Base-by-base conservation (phyloP, 1,140 invertebrate genomes). In the Monomorium pharaonis region DNA sequence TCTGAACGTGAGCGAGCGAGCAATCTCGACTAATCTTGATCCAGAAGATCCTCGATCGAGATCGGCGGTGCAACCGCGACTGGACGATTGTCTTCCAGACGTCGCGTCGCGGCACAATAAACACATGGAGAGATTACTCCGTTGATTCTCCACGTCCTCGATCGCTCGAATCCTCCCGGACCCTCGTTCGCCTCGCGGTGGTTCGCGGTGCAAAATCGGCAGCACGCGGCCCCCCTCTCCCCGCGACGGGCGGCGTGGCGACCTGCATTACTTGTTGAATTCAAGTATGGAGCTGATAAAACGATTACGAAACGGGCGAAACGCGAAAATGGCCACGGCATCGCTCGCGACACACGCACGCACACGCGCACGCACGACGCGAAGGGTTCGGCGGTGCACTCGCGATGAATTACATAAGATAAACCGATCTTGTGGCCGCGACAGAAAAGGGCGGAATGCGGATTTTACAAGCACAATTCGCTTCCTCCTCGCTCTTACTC, bases 281-380 rank as follows among this genome's bases (percentile, higher is more conserved):
- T 94, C 93, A 94, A 94, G 94, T 94, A 95, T 95, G 94, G 93
- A 93, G 93, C 93, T 94, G 94, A 94, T 93, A 94, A n/a, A n/a
- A 93, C 92, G 94, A 94, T 95, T 95, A 95, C 94, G 94, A 94
- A 95, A 95, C 92, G 18, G 92, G n/a, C 92, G 92, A 93, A n/a
- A 90, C 91, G 93, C 92, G 92, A 94, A 95, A 94, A 95, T 95
- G 94, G 94, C 94, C 92, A 93, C 94, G 93, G 93, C 92, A 94
- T 93, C 92, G 92, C 49, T 51, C 49, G 49, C 49, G 16, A 54
- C 51, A 12, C 56, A 27, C n/a, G 24, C 24, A 60, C 56, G 27
- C 12, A 27, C 24, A 14, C 27, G 21, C 63, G 12, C 63, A 44
- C 33, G 18, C 60, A 24, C 60, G 60, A 33, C 51, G 51, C 51